These are phyloP conservation scores for Hyles lineata DNA, from an alignment of 2,888 invertebrate species.

Conservation along the genomic window DNA sequence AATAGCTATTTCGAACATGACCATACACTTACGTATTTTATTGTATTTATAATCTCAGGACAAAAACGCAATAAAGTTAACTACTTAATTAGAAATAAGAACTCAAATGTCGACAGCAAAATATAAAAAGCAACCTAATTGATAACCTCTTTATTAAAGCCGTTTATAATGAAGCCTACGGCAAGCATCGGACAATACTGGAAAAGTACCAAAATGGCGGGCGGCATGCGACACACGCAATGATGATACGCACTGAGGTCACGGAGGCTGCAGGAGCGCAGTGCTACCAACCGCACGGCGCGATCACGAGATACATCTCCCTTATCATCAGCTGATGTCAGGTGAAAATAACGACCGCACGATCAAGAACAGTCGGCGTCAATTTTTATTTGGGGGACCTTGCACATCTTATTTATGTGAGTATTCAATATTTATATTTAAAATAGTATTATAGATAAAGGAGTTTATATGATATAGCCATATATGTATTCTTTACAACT, in stretches of 20 bases:
- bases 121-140: neutral
- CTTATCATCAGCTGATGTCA: conserved; percentile 80
- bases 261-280: conserved; percentile 75
- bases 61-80: too few relatives aligned
- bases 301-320: conserved; percentile 81
- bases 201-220: conserved; percentile 18
- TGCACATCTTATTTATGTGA: conserved; percentile 50
- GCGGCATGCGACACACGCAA: conserved; percentile 40
- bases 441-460: neutral
- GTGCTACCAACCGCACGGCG: conserved; percentile 71
- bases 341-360: conserved; percentile 57
- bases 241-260: conserved; percentile 56
- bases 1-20: too few relatives aligned
- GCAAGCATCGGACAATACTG: neutral
- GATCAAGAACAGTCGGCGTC: conserved; percentile 49
- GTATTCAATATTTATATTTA: conserved; percentile 38
- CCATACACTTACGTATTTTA: too few relatives aligned
- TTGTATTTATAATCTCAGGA: too few relatives aligned
- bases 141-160: neutral
- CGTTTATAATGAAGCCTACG: neutral
- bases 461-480: neutral
- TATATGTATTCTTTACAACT: neutral
- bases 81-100: too few relatives aligned
- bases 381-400: conserved; percentile 48
- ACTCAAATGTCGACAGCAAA: too few relatives aligned